phyloP scores from a whole-genome alignment of 23 tunicate genomes.

The Styela clava region DNA sequence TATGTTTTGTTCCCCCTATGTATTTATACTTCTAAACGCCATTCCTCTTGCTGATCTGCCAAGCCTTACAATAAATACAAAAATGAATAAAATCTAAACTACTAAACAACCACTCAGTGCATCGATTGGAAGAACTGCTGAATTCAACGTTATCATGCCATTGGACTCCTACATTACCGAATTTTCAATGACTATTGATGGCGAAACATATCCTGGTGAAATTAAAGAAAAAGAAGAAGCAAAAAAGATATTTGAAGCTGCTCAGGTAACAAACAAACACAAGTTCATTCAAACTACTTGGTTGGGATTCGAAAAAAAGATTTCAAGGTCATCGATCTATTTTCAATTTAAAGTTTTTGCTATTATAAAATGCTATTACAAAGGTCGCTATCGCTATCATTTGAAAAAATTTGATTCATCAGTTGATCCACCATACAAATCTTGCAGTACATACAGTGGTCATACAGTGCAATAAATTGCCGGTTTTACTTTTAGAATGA shows the following conservation, averaged over 20 bases:
- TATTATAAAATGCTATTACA: not conserved
- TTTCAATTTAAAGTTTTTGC: not conserved
- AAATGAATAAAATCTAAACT: not conserved
- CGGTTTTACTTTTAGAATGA: not conserved
- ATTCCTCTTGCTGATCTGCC: too few species aligned
- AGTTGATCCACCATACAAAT: not conserved
- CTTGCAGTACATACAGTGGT: too few species aligned
- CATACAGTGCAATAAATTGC: not conserved
- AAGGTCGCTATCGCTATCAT: not conserved
- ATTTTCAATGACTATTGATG: conserved; percentile 29
- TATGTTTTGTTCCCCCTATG: too few species aligned
- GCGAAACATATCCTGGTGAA: conserved; percentile 17
- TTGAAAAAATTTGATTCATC: not conserved
- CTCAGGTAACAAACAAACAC: conserved; percentile 13
- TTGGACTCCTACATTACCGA: conserved; percentile 29
- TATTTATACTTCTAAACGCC: too few species aligned
- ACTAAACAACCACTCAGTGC: conserved; percentile 17
- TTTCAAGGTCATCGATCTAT: not conserved
- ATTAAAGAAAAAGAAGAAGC: conserved; percentile 39
- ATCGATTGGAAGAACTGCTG: conserved; percentile 38
- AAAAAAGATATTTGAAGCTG: conserved; percentile 12
- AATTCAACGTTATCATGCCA: conserved; percentile 31
- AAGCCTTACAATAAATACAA: too few species aligned
- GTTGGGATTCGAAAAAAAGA: not conserved
- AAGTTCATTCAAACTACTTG: not conserved